Base-by-base conservation (phyloP, 2,888 invertebrate species). In the Laothoe populi region DNA sequence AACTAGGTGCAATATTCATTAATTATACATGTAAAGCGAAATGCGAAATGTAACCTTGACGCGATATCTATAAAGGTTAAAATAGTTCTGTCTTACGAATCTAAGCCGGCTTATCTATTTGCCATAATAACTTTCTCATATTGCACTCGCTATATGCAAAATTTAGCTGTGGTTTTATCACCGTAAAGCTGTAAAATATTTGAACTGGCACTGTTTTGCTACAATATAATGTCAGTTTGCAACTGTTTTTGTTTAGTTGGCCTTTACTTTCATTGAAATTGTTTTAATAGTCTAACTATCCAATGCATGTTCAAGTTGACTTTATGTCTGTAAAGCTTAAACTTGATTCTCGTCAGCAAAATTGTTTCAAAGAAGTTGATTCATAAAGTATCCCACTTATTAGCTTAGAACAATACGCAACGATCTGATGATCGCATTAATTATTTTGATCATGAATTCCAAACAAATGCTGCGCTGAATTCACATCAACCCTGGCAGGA, bases 81-180 rank as follows among this genome's bases (percentile, higher is more conserved):
- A 10, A 35, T 11, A 16, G 31, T 4, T 19, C 11, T 11, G 31
- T 35, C 19, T 31, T 53, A 35, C 4, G 35, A 11, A 53, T 10
- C 19, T 35, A 16, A 49, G 31, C 8, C 26, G 49, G 16, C 49
- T 49, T 49, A 31, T 53, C 49, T 16, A 61, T 62, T 64, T 72
- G 73, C 75, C 79, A 70, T 70, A 70, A 73, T 69, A 70, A 72
- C 64, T 63, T 64, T 68, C 64, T 19, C 35, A 35, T 35, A 11
- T 53, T 16, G 31, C 26, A 26, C 8, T 16, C 16, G 49, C 16
- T 49, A 35, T 11, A 53, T 35, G 53, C 53, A 35, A 35, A 53
- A 35, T 35, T 31, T 11, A 19, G 11, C 53, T 11, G 19, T 53
- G 19, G 31, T 53, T 53, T 35, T 53, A 53, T 35, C 31, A 5